These are phyloP conservation scores for Tinea trinotella DNA, from an alignment of 2,888 invertebrate species.

Conservation along the genomic window DNA sequence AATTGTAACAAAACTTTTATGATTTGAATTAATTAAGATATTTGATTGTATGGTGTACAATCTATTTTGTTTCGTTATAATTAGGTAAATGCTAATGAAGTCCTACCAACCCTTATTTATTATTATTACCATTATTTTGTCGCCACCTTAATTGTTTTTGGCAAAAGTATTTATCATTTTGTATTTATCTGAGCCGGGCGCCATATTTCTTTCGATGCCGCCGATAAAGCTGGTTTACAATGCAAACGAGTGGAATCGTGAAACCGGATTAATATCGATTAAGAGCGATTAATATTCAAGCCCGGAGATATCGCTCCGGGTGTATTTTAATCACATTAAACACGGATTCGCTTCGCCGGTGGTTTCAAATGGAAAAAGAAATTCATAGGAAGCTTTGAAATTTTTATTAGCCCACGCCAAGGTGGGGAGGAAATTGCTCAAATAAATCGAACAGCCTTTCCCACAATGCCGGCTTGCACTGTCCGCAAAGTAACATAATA, in stretches of 20 bases:
- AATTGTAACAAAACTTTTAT: too few species aligned
- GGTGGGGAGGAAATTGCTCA: too few species aligned
- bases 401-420: neutral
- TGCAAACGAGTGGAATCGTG: slow-evolving; percentile 16
- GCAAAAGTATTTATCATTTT: neutral
- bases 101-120: too few species aligned
- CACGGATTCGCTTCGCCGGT: slow-evolving; percentile 9
- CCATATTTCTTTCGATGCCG: slow-evolving; percentile 2
- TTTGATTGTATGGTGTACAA: too few species aligned
- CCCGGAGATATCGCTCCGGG: slow-evolving; percentile 10
- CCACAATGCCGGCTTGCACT: too few species aligned
- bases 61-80: too few species aligned
- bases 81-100: too few species aligned
- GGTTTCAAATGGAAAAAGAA: neutral
- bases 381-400: neutral
- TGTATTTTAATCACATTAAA: slow-evolving; percentile 8
- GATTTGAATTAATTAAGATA: too few species aligned
- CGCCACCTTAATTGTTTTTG: too few species aligned
- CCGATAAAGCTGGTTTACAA: slow-evolving; percentile 11
- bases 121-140: too few species aligned
- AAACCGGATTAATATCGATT: slow-evolving; percentile 16
- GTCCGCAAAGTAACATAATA: too few species aligned
- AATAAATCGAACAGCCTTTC: too few species aligned
- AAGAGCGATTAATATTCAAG: slow-evolving; percentile 15
- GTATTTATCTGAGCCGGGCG: neutral